Conservation (phyloP, 2,888 invertebrate species). For the Amphiduros pacificus region DNA sequence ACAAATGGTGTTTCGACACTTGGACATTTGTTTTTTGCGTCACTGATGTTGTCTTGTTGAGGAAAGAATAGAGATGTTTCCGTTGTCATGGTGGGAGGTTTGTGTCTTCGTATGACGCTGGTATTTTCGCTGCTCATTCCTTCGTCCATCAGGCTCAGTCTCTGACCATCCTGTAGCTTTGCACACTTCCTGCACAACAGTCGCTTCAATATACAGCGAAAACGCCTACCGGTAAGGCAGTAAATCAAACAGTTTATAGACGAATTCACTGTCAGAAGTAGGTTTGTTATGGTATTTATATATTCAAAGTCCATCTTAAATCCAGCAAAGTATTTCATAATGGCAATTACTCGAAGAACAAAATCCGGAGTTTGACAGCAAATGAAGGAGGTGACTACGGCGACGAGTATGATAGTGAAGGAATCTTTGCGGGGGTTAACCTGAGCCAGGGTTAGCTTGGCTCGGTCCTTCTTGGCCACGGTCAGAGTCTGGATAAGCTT, state of each 20-base stretch:
- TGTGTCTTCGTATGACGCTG: neutral
- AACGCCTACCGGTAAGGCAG: conserved; percentile 20
- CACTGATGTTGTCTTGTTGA: too few species aligned
- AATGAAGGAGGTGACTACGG: conserved; percentile 30
- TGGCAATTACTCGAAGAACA: conserved; percentile 16
- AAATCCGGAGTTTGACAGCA: conserved; percentile 26
- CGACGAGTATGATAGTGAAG: conserved; percentile 29
- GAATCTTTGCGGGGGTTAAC: conserved; percentile 21
- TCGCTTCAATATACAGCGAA: conserved; percentile 15
- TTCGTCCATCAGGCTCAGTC: neutral
- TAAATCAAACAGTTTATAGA: conserved; percentile 34
- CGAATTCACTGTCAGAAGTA: conserved; percentile 31
- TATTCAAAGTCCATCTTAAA: conserved; percentile 10
- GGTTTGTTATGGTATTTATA: conserved; percentile 24
- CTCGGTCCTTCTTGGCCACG: conserved; percentile 12
- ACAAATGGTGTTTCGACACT: too few species aligned
- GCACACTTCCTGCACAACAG: conserved; percentile 3
- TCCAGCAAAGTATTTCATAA: conserved; percentile 7
- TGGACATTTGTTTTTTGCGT: too few species aligned
- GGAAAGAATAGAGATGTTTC: too few species aligned
- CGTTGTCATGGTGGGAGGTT: too few species aligned
- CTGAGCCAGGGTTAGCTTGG: conserved; percentile 13
- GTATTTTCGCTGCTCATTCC: neutral
- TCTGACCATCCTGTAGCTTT: neutral
- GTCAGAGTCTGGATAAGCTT: conserved; percentile 22